Percentiles rank a stretch among this genome's conserved stretches.
phyloP scores from a whole-genome alignment of 1,140 invertebrate genomes.

The Sitophilus oryzae region DNA sequence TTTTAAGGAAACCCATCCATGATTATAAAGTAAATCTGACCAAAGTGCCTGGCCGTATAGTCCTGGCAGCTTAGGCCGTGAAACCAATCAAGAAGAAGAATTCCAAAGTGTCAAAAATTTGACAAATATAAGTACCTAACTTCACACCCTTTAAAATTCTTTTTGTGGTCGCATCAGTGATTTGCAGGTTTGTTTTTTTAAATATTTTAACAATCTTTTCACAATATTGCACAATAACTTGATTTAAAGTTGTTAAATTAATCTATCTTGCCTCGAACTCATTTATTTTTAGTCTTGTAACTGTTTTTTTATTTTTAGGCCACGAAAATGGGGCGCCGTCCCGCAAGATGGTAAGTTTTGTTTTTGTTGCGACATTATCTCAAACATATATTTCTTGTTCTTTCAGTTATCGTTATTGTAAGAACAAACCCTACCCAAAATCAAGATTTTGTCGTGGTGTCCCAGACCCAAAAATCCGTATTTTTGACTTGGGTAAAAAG shows the following conservation, averaged over 20 bases:
- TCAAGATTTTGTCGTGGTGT: constrained; percentile 99
- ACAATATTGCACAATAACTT: constrained; percentile 5
- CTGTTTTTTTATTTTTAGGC: constrained; percentile 33
- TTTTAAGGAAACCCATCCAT: no score
- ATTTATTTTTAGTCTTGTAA: constrained; percentile 6
- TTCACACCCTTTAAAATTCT: neutral
- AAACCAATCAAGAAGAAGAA: no score
- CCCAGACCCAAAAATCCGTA: constrained; percentile 97
- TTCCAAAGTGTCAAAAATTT: no score
- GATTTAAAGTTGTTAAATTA: no score
- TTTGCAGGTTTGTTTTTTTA: constrained; percentile 24
- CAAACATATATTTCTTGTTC: constrained; percentile 22
- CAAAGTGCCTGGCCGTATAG: no score
- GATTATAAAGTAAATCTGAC: no score
- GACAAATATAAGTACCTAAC: no score
- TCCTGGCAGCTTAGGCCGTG: no score
- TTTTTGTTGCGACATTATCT: no score
- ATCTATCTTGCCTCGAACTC: no score
- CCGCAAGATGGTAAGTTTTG: constrained; percentile 43
- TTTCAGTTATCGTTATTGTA: constrained; percentile 95
- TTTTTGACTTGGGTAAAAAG: constrained; percentile 98
- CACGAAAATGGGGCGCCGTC: constrained; percentile 43
- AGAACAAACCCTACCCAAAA: constrained; percentile 99
- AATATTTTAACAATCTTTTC: constrained; percentile 28
- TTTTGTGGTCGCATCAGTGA: neutral